Evolutionary conservation across 2,113 vertebrate genomes (phyloP).

Genomic region (Caranx melampygus): DNA sequence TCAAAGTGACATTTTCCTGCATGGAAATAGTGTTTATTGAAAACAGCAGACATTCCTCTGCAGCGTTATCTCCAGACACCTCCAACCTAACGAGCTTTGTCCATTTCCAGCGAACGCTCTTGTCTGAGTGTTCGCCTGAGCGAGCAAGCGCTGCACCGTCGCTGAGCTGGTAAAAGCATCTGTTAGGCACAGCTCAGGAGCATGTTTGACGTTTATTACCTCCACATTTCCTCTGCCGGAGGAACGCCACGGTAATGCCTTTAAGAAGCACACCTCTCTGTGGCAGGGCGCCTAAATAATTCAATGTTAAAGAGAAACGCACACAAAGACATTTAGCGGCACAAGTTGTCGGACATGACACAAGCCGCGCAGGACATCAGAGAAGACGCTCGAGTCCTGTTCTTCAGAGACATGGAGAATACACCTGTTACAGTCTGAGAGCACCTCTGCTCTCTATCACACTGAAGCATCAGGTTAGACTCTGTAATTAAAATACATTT

Average conservation of each 20-base stretch:
- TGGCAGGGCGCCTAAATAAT: slow-evolving; percentile 87
- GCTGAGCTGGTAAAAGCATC: slow-evolving; percentile 86
- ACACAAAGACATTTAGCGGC: slow-evolving; percentile 79
- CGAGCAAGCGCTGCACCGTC: slow-evolving; percentile 76
- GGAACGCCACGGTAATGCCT: slow-evolving; percentile 81
- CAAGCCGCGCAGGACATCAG: slow-evolving; percentile 54
- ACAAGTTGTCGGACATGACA: slow-evolving; percentile 85
- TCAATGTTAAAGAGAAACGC: slow-evolving; percentile 80
- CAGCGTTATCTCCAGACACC: slow-evolving; percentile 81
- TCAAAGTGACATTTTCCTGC: slow-evolving; percentile 81
- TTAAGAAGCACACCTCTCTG: slow-evolving; percentile 79
- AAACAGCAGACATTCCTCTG: slow-evolving; percentile 82
- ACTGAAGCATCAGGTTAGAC: neutral
- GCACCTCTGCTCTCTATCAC: neutral
- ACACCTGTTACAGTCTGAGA: slow-evolving; percentile 24
- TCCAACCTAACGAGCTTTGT: slow-evolving; percentile 86
- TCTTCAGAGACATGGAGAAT: slow-evolving; percentile 10
- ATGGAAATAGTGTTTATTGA: slow-evolving; percentile 81
- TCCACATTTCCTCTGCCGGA: slow-evolving; percentile 81
- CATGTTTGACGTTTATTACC: slow-evolving; percentile 84
- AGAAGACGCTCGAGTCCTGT: slow-evolving; percentile 14
- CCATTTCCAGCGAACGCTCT: slow-evolving; percentile 83
- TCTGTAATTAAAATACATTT: neutral
- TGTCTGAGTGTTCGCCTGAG: slow-evolving; percentile 77
- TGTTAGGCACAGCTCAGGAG: slow-evolving; percentile 83